These are phyloP conservation scores for Bos javanicus DNA, from an alignment of 2,113 vertebrate genomes.

Conservation along the genomic window DNA sequence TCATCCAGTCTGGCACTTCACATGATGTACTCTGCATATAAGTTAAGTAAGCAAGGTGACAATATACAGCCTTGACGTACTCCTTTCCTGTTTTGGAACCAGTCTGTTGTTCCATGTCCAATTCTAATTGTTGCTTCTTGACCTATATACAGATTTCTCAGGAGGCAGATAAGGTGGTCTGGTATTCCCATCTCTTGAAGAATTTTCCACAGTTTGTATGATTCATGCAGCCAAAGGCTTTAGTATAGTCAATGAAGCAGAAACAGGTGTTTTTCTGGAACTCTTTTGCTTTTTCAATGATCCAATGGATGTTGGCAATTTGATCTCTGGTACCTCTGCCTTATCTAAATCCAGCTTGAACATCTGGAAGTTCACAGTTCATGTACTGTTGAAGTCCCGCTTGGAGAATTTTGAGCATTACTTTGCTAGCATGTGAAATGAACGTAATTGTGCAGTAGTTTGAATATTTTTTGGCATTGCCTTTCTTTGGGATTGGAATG, in stretches of 20 bases:
- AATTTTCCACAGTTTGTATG: background rate
- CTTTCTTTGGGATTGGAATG: background rate
- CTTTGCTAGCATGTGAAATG: background rate
- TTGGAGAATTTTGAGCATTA: background rate
- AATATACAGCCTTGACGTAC: background rate
- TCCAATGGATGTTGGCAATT: background rate
- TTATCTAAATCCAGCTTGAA: background rate
- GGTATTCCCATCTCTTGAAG: background rate
- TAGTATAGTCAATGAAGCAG: background rate
- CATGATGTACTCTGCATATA: background rate
- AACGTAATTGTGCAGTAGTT: background rate
- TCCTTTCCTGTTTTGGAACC: background rate
- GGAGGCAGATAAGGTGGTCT: background rate
- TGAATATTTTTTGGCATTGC: background rate
- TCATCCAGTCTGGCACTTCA: background rate
- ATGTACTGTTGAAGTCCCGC: background rate
- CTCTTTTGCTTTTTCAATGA: background rate
- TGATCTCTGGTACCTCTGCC: background rate
- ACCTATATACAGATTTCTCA: background rate
- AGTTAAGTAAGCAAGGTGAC: background rate
- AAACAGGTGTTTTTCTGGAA: background rate
- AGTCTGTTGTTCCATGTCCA: background rate
- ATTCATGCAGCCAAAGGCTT: background rate
- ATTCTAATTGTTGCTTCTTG: background rate
- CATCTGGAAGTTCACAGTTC: background rate